These are phyloP conservation scores for Anaspis maculata DNA, from an alignment of 2,888 invertebrate species.

Conservation along the genomic window DNA sequence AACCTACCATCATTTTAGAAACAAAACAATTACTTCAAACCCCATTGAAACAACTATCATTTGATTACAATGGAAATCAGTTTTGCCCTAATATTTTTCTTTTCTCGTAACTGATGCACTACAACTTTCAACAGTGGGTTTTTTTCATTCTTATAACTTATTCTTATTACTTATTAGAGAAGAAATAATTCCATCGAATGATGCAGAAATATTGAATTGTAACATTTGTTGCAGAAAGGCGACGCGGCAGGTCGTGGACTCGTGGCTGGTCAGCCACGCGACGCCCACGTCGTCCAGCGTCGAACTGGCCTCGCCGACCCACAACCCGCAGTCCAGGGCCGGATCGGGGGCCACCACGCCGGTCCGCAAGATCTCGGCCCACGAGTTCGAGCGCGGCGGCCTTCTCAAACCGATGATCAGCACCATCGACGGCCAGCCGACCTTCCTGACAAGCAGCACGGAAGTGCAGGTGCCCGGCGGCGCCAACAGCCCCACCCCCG, in stretches of 20 bases:
- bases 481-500: slow-evolving; percentile 39
- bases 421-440: slow-evolving; percentile 89
- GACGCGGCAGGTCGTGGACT: slow-evolving; percentile 84
- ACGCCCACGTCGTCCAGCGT: slow-evolving; percentile 56
- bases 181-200: no score
- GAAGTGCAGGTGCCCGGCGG: slow-evolving; percentile 30
- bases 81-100: no score
- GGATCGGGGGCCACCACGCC: slow-evolving; percentile 89
- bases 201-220: no score
- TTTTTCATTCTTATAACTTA: no score
- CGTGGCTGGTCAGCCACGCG: slow-evolving; percentile 86
- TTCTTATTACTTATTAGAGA: no score
- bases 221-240: slow-evolving; percentile 90
- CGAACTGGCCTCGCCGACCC: slow-evolving; percentile 49
- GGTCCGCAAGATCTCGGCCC: slow-evolving; percentile 88
- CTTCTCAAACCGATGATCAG: slow-evolving; percentile 88
- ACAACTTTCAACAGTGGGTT: no score
- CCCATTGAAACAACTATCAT: no score
- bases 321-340: slow-evolving; percentile 52
- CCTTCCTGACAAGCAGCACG: slow-evolving; percentile 61
- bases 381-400: slow-evolving; percentile 92
- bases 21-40: no score
- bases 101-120: no score
- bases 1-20: no score
- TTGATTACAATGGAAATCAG: no score